A percentile compares a stretch with the other conserved stretches of the same genome.
Evolutionary conservation across 2,888 invertebrate species (phyloP).

Genomic region (Tachina lurida): DNA sequence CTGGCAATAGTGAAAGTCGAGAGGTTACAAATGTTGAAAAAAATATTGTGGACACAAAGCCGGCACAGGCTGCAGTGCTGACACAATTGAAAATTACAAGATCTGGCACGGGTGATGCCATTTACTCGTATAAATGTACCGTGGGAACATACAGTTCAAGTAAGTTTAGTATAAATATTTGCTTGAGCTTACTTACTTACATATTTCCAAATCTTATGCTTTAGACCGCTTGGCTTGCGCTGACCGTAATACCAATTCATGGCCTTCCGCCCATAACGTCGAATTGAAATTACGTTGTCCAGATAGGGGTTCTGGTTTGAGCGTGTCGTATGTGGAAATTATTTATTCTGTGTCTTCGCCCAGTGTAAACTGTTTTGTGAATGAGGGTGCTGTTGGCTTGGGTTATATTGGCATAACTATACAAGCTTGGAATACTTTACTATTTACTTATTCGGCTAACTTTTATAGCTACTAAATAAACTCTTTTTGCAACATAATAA

Average conservation of each 20-base stretch:
- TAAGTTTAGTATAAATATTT: constrained; percentile 20
- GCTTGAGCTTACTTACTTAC: no score
- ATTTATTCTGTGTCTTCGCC: constrained; percentile 54
- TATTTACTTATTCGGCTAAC: constrained; percentile 38
- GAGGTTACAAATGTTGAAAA: background rate
- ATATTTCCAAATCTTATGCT: background rate
- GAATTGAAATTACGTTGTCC: constrained; percentile 70
- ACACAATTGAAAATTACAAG: constrained; percentile 33
- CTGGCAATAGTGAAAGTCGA: background rate
- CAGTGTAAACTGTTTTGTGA: constrained; percentile 61
- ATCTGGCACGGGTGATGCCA: constrained; percentile 6
- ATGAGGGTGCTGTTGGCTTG: constrained; percentile 61
- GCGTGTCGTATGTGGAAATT: constrained; percentile 60
- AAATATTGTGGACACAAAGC: constrained; percentile 30
- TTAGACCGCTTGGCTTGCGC: constrained; percentile 55
- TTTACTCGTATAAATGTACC: constrained; percentile 54
- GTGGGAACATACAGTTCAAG: constrained; percentile 41
- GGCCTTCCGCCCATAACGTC: constrained; percentile 59
- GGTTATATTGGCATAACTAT: constrained; percentile 62
- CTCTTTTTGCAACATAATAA: no score
- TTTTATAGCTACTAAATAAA: constrained; percentile 44
- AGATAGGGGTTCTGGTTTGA: constrained; percentile 51
- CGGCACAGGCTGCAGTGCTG: constrained; percentile 19
- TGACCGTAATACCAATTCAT: constrained; percentile 46
- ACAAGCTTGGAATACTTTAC: constrained; percentile 54